Percentiles rank a stretch among this genome's conserved stretches.
Evolutionary conservation across 2,797 vertebrate species (phyloP).

Genomic region (Menidia menidia): DNA sequence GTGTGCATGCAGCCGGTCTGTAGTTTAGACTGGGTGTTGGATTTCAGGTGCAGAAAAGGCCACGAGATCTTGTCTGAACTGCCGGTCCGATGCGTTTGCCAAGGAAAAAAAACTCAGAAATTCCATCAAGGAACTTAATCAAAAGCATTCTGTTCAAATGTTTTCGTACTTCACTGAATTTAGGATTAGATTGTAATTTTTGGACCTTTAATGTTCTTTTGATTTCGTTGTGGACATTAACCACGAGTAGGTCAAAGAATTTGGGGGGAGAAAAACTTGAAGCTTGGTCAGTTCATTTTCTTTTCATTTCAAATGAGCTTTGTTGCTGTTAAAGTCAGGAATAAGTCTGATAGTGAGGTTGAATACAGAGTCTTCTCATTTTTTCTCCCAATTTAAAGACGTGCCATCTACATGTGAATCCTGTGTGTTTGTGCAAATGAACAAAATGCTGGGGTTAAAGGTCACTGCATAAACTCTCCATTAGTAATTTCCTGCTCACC

Average conservation of each 20-base stretch:
- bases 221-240: constrained; percentile 26
- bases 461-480: constrained; percentile 69
- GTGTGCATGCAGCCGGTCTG: constrained; percentile 27
- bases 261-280: neutral
- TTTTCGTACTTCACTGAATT: constrained; percentile 27
- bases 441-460: constrained; percentile 42
- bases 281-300: neutral
- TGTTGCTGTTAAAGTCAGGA: neutral
- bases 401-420: neutral
- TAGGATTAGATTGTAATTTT: constrained; percentile 8
- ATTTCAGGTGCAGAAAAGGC: constrained; percentile 64
- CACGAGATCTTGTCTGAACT: constrained; percentile 64
- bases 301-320: neutral
- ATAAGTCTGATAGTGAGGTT: neutral
- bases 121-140: constrained; percentile 43
- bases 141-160: constrained; percentile 45
- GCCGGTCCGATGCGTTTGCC: constrained; percentile 43
- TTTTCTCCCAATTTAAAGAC: neutral
- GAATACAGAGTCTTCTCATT: constrained; percentile 1
- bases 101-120: constrained; percentile 48
- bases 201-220: neutral
- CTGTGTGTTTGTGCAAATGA: constrained; percentile 12
- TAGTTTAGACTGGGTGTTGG: constrained; percentile 55
- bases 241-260: constrained; percentile 21
- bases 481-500: constrained; percentile 58